A percentile compares a stretch with the other conserved stretches of the same genome.
Conservation (phyloP, 2,113 vertebrate genomes). For the Nycticebus coucang region DNA sequence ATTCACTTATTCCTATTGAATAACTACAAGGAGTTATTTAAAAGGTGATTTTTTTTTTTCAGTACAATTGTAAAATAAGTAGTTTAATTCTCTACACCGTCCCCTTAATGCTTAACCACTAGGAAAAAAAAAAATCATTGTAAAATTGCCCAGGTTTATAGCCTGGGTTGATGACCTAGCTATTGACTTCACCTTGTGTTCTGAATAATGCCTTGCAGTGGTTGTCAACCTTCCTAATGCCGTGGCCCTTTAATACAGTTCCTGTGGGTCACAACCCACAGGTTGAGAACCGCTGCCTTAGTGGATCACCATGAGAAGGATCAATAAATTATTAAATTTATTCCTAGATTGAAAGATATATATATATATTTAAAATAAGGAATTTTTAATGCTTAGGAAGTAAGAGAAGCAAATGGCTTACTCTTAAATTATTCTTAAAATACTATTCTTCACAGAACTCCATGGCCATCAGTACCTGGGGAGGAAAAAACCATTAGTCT, state of each 20-base stretch:
- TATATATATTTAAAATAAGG: not conserved
- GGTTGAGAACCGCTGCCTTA: not conserved
- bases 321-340: not conserved
- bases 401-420: conserved; percentile 14
- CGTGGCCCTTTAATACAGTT: too few species aligned
- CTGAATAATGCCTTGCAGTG: not conserved
- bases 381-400: conserved; percentile 16
- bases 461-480: not conserved
- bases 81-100: not conserved
- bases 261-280: too few species aligned
- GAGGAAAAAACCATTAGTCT: not conserved
- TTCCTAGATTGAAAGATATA: not conserved
- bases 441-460: not conserved
- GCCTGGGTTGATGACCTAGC: not conserved
- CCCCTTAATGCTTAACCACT: not conserved
- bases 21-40: not conserved
- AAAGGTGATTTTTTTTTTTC: not conserved
- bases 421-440: not conserved
- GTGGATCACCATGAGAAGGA: not conserved
- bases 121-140: not conserved
- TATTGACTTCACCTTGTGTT: not conserved
- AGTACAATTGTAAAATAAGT: not conserved
- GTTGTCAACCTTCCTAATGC: too few species aligned
- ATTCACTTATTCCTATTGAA: not conserved
- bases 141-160: conserved; percentile 2